Evolutionary conservation across 1,140 invertebrate genomes (phyloP).

Genomic region (Pteromalus puparum): DNA sequence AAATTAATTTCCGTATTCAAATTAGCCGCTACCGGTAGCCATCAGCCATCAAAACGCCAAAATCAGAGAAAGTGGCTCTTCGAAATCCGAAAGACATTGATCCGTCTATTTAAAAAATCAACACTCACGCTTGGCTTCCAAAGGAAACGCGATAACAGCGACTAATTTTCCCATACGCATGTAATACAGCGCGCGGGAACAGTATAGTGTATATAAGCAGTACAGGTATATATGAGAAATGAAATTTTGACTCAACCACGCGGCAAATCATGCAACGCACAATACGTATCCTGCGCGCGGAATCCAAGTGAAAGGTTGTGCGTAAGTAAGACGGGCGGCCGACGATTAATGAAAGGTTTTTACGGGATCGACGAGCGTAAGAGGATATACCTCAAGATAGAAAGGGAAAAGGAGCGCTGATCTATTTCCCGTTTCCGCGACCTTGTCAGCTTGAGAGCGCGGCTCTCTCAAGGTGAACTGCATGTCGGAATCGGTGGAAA

Average conservation of each 20-base stretch:
- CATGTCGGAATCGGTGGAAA: slow-evolving; percentile 13
- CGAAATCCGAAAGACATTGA: background rate
- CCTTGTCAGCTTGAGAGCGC: slow-evolving; percentile 25
- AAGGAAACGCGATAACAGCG: too few relatives aligned
- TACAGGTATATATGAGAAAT: background rate
- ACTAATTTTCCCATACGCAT: too few relatives aligned
- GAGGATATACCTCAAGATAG: slow-evolving; percentile 18
- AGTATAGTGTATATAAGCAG: background rate
- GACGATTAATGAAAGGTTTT: slow-evolving; percentile 20
- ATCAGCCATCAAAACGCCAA: background rate
- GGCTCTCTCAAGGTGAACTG: slow-evolving; percentile 37
- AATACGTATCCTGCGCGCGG: background rate
- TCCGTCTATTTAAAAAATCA: background rate
- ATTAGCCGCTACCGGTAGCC: background rate
- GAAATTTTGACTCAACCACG: background rate
- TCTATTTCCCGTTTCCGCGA: slow-evolving; percentile 51
- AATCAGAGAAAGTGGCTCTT: background rate
- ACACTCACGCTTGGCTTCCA: background rate
- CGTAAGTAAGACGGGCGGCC: background rate
- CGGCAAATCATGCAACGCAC: background rate
- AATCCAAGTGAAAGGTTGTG: slow-evolving; percentile 41
- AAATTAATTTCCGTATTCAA: background rate
- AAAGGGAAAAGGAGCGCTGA: slow-evolving; percentile 33
- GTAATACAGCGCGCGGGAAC: too few relatives aligned
- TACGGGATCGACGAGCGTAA: slow-evolving; percentile 7